Evolutionary conservation across 2,797 vertebrate species (phyloP).

Genomic region (Hydrocynus forskahlii): DNA sequence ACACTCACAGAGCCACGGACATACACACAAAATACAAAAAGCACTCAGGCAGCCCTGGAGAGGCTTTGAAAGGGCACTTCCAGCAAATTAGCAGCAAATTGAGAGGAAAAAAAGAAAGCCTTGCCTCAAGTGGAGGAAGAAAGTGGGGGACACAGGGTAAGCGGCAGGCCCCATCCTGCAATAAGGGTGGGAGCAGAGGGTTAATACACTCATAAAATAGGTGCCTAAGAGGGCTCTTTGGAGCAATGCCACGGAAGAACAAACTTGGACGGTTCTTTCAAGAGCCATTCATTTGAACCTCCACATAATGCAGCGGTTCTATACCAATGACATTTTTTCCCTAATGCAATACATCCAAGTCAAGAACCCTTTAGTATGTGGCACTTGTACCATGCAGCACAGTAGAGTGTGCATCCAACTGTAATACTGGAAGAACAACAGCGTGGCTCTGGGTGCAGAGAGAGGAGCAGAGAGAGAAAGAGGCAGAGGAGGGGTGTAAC

Average conservation of each 20-base stretch:
- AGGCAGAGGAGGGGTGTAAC: conserved; percentile 16
- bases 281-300: no score
- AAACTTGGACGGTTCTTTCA: no score
- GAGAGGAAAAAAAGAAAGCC: conserved; percentile 50
- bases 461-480: conserved; percentile 26
- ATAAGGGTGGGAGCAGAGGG: no score
- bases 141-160: conserved; percentile 34
- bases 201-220: no score
- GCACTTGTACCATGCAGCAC: conserved; percentile 38
- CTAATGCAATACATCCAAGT: neutral
- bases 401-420: conserved; percentile 2
- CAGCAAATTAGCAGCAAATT: conserved; percentile 53
- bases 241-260: no score
- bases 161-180: conserved; percentile 43
- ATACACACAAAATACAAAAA: conserved; percentile 26
- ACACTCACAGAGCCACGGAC: conserved; percentile 50
- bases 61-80: conserved; percentile 26
- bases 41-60: conserved; percentile 25
- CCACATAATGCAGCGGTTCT: no score
- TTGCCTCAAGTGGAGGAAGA: conserved; percentile 50
- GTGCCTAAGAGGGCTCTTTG: no score
- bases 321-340: no score
- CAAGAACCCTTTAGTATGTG: neutral
- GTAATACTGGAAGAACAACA: conserved; percentile 53
- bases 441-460: conserved; percentile 63